Percentiles rank a stretch among this genome's conserved stretches.
These are phyloP conservation scores for Oryctes rhinoceros DNA, from an alignment of 1,140 invertebrate species.

Conservation along the genomic window DNA sequence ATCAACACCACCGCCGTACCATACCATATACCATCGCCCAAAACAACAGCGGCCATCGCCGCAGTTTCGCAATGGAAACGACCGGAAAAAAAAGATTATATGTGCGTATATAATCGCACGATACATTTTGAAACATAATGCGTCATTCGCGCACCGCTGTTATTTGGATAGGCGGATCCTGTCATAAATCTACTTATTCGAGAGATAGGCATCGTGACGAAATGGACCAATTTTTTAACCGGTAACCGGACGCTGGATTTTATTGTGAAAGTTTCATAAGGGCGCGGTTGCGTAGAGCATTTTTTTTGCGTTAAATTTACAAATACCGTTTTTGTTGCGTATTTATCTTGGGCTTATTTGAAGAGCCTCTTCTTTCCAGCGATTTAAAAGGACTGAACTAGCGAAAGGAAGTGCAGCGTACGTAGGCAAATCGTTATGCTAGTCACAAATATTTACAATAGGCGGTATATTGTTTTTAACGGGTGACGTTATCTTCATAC, in stretches of 20 bases:
- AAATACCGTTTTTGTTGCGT: no score
- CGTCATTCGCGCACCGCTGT: constrained; percentile 7
- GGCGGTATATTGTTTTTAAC: no score
- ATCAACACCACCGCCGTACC: background rate
- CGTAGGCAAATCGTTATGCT: no score
- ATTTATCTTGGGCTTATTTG: no score
- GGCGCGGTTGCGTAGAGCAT: no score
- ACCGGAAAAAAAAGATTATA: background rate
- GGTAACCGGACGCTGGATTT: background rate
- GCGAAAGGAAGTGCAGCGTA: no score
- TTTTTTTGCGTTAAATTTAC: no score
- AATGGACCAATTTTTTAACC: background rate
- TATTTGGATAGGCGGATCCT: constrained; percentile 18
- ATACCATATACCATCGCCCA: background rate
- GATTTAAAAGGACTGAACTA: no score
- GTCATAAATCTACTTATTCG: constrained; percentile 22
- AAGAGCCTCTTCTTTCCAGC: no score
- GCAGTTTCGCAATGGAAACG: background rate
- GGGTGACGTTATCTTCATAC: no score
- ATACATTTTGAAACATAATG: constrained; percentile 22
- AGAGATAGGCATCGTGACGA: constrained; percentile 13
- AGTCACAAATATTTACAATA: no score
- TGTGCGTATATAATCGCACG: constrained; percentile 1
- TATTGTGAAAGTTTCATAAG: background rate
- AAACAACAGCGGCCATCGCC: background rate